Conservation (phyloP, 1,140 invertebrate genomes). For the Coenobita brevimanus region DNA sequence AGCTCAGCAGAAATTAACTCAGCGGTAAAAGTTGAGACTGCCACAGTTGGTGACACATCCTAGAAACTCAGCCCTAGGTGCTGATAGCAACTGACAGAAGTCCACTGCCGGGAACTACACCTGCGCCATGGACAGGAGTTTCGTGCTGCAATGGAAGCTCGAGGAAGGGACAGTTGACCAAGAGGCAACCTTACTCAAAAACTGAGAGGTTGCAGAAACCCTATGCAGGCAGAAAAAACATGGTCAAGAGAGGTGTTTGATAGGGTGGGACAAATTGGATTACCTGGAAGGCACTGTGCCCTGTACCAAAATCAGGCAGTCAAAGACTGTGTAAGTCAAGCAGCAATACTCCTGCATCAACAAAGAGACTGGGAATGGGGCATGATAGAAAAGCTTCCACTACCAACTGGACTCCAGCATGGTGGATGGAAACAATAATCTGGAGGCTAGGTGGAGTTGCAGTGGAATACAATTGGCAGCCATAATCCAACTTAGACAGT, state of each 20-base stretch:
- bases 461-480: neutral
- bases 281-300: neutral
- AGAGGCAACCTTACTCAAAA: neutral
- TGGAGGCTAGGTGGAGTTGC: neutral
- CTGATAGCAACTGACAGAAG: neutral
- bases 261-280: neutral
- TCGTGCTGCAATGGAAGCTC: neutral
- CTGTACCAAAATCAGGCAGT: conserved; percentile 16
- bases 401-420: conserved; percentile 24
- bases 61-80: neutral
- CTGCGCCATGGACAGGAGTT: neutral
- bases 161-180: neutral
- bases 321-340: neutral
- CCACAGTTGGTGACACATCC: neutral
- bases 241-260: neutral
- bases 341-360: conserved; percentile 1
- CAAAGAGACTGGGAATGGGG: neutral
- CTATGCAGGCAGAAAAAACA: neutral
- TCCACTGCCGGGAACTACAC: neutral
- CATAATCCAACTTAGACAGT: neutral
- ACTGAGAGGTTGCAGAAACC: neutral
- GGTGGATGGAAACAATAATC: neutral
- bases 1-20: neutral
- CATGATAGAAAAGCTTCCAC: neutral
- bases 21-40: neutral